Conservation (phyloP, 1,140 invertebrate genomes). For the Macrostomum lignano region DNA sequence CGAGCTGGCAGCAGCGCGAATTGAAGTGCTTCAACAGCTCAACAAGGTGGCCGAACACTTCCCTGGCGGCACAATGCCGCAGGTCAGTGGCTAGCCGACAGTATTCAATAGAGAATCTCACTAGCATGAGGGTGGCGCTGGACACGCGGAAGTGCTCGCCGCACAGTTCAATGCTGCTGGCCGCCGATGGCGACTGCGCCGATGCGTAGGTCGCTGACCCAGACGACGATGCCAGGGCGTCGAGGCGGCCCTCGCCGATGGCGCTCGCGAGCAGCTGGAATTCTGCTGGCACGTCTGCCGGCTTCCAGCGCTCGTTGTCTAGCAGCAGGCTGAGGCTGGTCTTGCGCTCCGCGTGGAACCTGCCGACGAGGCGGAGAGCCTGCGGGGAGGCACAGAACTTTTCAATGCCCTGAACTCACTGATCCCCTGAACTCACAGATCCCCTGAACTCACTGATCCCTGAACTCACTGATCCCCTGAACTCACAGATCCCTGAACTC, state of each 20-base stretch:
- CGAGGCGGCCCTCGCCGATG: no score
- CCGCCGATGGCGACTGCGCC: no score
- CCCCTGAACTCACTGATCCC: no score
- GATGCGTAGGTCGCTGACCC: no score
- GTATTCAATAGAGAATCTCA: conserved; percentile 1
- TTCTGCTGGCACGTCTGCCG: conserved; percentile 64
- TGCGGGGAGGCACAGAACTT: no score
- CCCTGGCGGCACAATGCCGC: background rate
- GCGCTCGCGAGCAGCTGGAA: no score
- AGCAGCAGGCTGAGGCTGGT: conserved; percentile 32
- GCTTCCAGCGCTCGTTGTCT: conserved; percentile 69
- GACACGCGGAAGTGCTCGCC: background rate
- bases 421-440: no score
- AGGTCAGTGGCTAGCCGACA: background rate
- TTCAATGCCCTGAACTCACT: no score
- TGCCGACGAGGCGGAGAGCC: background rate
- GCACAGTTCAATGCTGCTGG: no score
- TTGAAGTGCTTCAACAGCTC: conserved; percentile 44
- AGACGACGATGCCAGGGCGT: no score
- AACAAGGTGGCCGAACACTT: conserved; percentile 5
- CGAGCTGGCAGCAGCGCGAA: conserved; percentile 63
- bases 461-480: no score
- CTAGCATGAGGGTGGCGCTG: background rate
- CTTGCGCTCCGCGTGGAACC: background rate
- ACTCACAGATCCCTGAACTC: no score